These are phyloP conservation scores for Orycteropus afer DNA, from an alignment of 2,113 vertebrate species.

Conservation along the genomic window DNA sequence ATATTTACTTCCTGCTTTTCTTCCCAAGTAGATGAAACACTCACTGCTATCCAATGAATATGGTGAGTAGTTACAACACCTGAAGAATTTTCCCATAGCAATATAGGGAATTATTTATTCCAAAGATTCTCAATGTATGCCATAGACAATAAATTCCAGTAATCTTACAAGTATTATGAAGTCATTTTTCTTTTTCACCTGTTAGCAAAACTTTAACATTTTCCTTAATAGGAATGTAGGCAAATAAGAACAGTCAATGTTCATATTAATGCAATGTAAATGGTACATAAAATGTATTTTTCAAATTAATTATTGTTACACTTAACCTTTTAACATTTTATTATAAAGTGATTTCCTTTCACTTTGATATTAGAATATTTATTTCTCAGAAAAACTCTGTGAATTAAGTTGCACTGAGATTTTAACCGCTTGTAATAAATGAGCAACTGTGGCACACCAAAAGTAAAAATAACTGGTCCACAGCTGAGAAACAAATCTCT, in stretches of 20 bases:
- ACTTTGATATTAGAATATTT: neutral
- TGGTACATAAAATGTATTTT: neutral
- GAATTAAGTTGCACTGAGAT: neutral
- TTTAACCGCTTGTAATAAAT: neutral
- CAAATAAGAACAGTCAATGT: neutral
- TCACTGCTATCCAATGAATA: neutral
- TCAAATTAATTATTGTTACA: neutral
- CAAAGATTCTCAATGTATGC: neutral
- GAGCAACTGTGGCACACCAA: neutral
- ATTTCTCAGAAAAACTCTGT: neutral
- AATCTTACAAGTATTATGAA: neutral
- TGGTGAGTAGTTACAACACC: neutral
- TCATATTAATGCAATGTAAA: neutral
- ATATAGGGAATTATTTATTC: neutral
- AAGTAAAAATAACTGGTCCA: neutral
- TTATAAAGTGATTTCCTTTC: neutral
- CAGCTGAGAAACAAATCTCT: neutral
- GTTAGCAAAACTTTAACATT: neutral
- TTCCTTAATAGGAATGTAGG: neutral
- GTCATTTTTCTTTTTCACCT: neutral
- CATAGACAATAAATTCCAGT: neutral
- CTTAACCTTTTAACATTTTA: neutral
- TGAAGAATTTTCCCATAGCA: neutral
- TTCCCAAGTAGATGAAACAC: neutral
- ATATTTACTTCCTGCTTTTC: neutral